Evolutionary conservation across 2,113 vertebrate genomes (phyloP), one percentile per base, ranked within the genome.

Genomic region (Prunella fulvescens): DNA sequence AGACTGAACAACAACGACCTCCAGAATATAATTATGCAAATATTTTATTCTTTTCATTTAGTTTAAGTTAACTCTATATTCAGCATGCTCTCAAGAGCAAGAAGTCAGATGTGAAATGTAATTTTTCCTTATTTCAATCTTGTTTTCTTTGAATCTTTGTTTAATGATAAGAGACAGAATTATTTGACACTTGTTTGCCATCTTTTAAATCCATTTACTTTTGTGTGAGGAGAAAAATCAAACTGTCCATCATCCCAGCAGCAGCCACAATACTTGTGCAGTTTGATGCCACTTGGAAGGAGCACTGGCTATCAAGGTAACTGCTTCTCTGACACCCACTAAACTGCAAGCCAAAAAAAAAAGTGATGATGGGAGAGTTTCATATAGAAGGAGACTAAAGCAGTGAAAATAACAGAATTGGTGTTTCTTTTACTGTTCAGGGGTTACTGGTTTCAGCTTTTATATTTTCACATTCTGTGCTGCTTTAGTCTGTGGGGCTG

Each of bases 1-100:
- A 95, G 86, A 48, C 71, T 86, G 83, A 96, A 45, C 78, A 93
- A 84, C 91, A 90, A 84, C 11, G 12, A 91, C 77, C 66, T 91
- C 69, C 84, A 88, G 88, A 95, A 96, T 81, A 86, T 19, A 81
- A 96, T 93, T 96, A 97, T 90, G 92, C 84, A 96, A 96, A 96
- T 93, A 48, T 54, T 96, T 91, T 11, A 77, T 89, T 92, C 54
- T 92, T 93, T 95, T 95, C 83, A 92, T 87, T 96, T 93, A 90
- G 53, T 66, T 93, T 79, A 85, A 90, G 33, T 89, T 97, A 93
- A 88, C 44, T 94, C 78, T 71, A 29, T 61, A 91, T 90, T 82
- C 78, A 90, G 48, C 50, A 66, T 17, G 15, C 37, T 95, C 80
- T 93, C 93, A 90, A 39, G 74, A 73, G 24, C 61, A 93, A 61